Conservation (phyloP, 2,797 vertebrate genomes). For the Petrocephalus sullivani region DNA sequence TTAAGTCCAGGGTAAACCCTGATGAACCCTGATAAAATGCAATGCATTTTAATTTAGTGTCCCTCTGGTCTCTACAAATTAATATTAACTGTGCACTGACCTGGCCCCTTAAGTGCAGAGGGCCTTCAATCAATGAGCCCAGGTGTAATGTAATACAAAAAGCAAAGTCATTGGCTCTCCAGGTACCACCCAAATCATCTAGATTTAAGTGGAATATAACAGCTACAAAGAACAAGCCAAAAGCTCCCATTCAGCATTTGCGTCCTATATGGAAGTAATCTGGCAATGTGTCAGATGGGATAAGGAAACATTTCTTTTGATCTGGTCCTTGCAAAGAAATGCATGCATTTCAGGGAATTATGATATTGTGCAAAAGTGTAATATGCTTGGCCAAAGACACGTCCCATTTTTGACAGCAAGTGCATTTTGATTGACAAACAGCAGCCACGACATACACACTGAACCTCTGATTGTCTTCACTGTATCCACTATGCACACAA, state of each 20-base stretch:
- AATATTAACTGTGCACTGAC: background rate
- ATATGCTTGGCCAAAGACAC: background rate
- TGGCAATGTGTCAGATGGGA: conserved; percentile 34
- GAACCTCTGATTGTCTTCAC: background rate
- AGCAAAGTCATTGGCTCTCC: conserved; percentile 25
- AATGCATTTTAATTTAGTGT: background rate
- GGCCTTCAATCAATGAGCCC: conserved; percentile 38
- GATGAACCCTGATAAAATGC: background rate
- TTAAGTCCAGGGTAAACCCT: background rate
- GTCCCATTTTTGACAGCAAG: background rate
- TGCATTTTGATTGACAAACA: background rate
- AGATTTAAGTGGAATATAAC: conserved; percentile 53
- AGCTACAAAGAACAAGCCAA: conserved; percentile 45
- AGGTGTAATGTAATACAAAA: conserved; percentile 4
- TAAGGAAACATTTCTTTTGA: background rate
- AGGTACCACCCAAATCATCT: conserved; percentile 24
- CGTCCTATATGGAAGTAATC: conserved; percentile 27
- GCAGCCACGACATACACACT: background rate
- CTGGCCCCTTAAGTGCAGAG: conserved; percentile 36
- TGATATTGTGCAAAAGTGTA: background rate
- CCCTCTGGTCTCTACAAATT: background rate
- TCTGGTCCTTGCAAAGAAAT: background rate
- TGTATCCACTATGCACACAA: background rate
- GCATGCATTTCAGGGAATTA: background rate
- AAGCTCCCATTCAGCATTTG: conserved; percentile 37